Evolutionary conservation across 1,140 invertebrate species (phyloP).

Genomic region (Probaryconus sp.): DNA sequence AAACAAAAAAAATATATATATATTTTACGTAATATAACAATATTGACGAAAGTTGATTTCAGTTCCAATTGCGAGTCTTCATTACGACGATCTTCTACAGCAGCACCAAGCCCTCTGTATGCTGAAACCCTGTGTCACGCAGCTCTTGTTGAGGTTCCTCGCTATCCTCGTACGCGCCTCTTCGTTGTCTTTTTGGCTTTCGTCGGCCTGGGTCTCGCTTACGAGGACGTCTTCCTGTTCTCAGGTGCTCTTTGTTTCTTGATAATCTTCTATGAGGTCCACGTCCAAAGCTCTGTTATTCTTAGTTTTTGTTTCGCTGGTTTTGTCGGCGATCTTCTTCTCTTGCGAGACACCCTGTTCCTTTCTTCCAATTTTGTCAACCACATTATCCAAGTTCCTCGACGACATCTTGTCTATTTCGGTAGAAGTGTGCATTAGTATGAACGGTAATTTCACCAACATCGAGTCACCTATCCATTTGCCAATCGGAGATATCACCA

Average conservation of each 20-base stretch:
- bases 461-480: conserved; percentile 86
- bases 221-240: conserved; percentile 65
- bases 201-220: conserved; percentile 41
- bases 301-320: conserved; percentile 12
- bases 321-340: conserved; percentile 13
- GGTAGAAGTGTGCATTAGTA: conserved; percentile 81
- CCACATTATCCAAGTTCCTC: conserved; percentile 38
- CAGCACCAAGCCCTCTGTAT: conserved; percentile 58
- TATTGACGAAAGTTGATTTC: too few relatives aligned
- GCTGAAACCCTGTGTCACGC: conserved; percentile 42
- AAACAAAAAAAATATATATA: too few relatives aligned
- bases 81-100: conserved; percentile 50
- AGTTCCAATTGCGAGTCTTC: not conserved
- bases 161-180: conserved; percentile 50
- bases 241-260: conserved; percentile 68
- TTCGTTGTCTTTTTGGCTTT: conserved; percentile 57
- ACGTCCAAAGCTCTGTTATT: conserved; percentile 61
- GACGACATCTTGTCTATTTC: conserved; percentile 69
- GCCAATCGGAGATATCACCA: conserved; percentile 87
- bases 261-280: conserved; percentile 71
- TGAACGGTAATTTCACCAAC: conserved; percentile 89
- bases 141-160: conserved; percentile 61
- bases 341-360: conserved; percentile 14
- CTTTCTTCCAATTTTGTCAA: conserved; percentile 22
- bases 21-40: too few relatives aligned